phyloP scores from a whole-genome alignment of 1,140 invertebrate species.

The Laupala kohalensis region DNA sequence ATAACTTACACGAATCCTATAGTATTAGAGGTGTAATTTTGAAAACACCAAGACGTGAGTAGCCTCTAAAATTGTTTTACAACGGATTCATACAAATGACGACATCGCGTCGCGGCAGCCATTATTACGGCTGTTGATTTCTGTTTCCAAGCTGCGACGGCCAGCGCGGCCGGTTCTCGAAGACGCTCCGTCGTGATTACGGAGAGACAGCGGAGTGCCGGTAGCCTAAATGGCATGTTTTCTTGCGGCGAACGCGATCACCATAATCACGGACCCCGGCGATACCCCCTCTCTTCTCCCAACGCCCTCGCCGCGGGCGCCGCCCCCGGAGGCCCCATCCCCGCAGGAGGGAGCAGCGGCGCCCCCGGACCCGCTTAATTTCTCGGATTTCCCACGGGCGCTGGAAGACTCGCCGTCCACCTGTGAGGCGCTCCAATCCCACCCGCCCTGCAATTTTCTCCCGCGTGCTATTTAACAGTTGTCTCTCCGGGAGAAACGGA shows the following conservation, averaged over 20 bases:
- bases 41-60: neutral
- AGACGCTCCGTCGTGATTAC: neutral
- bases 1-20: neutral
- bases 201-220: neutral
- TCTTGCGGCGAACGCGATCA: neutral
- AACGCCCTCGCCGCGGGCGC: neutral
- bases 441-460: neutral
- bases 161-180: neutral
- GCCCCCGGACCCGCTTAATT: conserved; percentile 3
- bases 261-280: neutral
- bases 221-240: neutral
- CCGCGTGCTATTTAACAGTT: neutral
- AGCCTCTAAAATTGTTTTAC: neutral
- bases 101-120: neutral
- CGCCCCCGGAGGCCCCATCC: neutral
- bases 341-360: neutral
- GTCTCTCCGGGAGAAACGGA: neutral
- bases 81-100: neutral
- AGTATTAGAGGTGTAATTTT: neutral
- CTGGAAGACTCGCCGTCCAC: neutral
- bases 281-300: neutral
- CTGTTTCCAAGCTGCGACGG: neutral
- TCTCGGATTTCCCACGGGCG: conserved; percentile 4
- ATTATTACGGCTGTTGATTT: neutral
- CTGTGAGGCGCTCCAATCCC: neutral